phyloP scores from a whole-genome alignment of 2,888 invertebrate genomes.

The Ectobius pallidus region DNA sequence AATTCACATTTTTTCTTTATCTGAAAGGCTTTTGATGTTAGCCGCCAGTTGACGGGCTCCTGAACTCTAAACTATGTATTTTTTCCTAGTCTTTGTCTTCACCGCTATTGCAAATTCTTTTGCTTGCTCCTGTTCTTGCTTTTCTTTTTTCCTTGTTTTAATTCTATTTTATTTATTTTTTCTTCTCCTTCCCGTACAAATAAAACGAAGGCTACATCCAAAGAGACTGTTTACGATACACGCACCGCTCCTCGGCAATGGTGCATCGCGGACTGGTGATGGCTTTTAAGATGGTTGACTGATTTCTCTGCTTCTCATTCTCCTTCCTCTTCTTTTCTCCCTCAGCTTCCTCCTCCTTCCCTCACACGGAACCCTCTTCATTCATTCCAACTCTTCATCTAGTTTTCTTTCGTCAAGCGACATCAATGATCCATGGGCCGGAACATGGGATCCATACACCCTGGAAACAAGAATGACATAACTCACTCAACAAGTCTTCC shows the following conservation, averaged over 20 bases:
- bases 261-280: slow-evolving; percentile 17
- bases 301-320: slow-evolving; percentile 25
- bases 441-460: slow-evolving; percentile 1
- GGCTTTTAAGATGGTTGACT: slow-evolving; percentile 30
- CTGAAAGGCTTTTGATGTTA: slow-evolving; percentile 8
- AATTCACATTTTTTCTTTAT: slow-evolving; percentile 27
- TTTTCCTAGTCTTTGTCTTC: slow-evolving; percentile 30
- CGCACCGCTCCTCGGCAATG: slow-evolving; percentile 20
- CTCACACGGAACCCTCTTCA: slow-evolving; percentile 1
- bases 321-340: neutral
- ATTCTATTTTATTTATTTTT: slow-evolving; percentile 15
- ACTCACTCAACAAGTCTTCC: no score
- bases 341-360: neutral
- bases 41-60: slow-evolving; percentile 16
- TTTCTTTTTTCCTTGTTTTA: slow-evolving; percentile 3
- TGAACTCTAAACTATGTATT: slow-evolving; percentile 30
- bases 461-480: neutral
- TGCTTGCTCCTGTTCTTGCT: slow-evolving; percentile 23
- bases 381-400: slow-evolving; percentile 23
- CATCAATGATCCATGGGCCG: slow-evolving; percentile 18
- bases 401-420: slow-evolving; percentile 23
- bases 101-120: slow-evolving; percentile 32
- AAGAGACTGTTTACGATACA: slow-evolving; percentile 18
- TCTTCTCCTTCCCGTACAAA: slow-evolving; percentile 3
- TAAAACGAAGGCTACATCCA: slow-evolving; percentile 22